A percentile compares a stretch with the other conserved stretches of the same genome.
phyloP scores from a whole-genome alignment of 2,797 vertebrate genomes.

The Alca torda region DNA sequence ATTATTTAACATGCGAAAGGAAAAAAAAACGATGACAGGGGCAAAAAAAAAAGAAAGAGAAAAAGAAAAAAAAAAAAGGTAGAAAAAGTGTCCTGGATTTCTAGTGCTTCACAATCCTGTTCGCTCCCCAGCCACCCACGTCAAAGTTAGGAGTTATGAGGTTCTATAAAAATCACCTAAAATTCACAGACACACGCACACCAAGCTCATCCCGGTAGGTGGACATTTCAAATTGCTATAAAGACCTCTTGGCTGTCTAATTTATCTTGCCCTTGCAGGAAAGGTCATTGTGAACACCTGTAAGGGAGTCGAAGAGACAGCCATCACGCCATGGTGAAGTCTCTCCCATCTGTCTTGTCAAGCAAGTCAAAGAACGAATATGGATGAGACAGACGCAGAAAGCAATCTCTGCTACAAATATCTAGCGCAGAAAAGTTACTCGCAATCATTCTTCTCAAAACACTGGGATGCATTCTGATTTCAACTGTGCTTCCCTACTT shows the following conservation, averaged over 20 bases:
- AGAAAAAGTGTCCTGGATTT: neutral
- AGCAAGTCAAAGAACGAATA: neutral
- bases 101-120: neutral
- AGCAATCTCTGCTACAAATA: neutral
- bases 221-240: neutral
- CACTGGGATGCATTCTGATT: neutral
- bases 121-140: neutral
- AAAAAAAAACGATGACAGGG: no score
- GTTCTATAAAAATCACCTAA: neutral
- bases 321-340: neutral
- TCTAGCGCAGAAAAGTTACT: neutral
- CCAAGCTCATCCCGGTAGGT: neutral
- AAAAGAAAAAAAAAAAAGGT: no score
- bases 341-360: neutral
- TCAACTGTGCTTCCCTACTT: neutral
- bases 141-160: neutral
- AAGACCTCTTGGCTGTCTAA: neutral
- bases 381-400: neutral
- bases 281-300: neutral
- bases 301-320: conserved; percentile 1
- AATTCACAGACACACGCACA: neutral
- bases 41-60: neutral
- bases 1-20: neutral
- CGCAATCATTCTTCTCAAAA: neutral
- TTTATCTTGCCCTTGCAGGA: conserved; percentile 2